Percentiles rank a stretch among this genome's conserved stretches.
Evolutionary conservation across 2,888 invertebrate genomes (phyloP).

Genomic region (Autographa pulchrina): DNA sequence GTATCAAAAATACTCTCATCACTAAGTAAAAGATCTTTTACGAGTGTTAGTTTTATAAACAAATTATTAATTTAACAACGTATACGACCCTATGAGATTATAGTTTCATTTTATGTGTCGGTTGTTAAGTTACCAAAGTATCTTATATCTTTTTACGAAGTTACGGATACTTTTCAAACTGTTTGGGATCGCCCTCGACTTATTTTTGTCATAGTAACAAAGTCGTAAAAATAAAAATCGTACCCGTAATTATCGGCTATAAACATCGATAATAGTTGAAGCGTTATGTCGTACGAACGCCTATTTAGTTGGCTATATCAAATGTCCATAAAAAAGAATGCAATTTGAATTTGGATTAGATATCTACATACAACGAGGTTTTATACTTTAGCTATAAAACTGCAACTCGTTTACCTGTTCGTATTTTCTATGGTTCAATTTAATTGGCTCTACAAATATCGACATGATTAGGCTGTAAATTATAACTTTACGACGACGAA

Average conservation of each 20-base stretch:
- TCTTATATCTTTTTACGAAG: conserved; percentile 57
- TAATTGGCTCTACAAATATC: conserved; percentile 40
- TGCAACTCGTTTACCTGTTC: conserved; percentile 26
- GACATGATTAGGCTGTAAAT: conserved; percentile 31
- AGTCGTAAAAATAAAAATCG: conserved; percentile 61
- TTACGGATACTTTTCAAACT: conserved; percentile 48
- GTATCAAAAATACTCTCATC: conserved; percentile 53
- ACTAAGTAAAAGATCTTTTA: conserved; percentile 56
- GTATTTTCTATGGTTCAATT: conserved; percentile 16
- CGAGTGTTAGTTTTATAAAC: conserved; percentile 58
- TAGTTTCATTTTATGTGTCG: conserved; percentile 55
- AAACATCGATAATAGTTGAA: conserved; percentile 57
- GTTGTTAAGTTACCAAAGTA: conserved; percentile 54
- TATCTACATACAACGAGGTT: conserved; percentile 30
- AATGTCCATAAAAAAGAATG: conserved; percentile 52
- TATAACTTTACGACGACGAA: conserved; percentile 34
- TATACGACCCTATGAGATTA: conserved; percentile 52
- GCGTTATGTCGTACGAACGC: conserved; percentile 32
- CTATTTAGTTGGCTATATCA: conserved; percentile 47
- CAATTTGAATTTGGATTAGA: conserved; percentile 40
- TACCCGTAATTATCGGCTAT: conserved; percentile 55
- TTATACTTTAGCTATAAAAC: conserved; percentile 41
- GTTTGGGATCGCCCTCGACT: conserved; percentile 27
- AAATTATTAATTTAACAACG: conserved; percentile 60
- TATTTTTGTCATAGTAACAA: conserved; percentile 49